Conservation (phyloP, 2,797 vertebrate genomes). For the Allobates femoralis region DNA sequence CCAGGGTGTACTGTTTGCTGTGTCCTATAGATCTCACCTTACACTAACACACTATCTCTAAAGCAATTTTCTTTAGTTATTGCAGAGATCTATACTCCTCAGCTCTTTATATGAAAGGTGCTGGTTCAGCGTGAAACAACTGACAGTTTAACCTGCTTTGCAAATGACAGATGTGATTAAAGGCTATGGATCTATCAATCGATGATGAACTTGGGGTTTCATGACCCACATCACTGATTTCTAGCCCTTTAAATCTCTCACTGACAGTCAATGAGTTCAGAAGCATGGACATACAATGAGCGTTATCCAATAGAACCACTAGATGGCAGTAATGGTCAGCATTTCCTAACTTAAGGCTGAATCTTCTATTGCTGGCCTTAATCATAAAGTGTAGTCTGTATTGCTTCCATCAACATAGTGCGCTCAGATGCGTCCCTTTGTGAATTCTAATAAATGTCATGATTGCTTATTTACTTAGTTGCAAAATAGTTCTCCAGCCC, state of each 20-base stretch:
- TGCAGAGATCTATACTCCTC: conserved; percentile 13
- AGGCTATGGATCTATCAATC: conserved; percentile 48
- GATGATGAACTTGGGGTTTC: conserved; percentile 50
- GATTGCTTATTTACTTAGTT: conserved; percentile 54
- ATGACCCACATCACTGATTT: conserved; percentile 57
- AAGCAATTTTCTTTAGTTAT: conserved; percentile 10
- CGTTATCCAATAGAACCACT: background rate
- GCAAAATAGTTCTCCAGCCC: conserved; percentile 9
- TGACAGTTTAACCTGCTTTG: conserved; percentile 40
- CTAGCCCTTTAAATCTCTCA: conserved; percentile 48
- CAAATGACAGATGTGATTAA: conserved; percentile 50
- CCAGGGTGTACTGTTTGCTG: background rate
- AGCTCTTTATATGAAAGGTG: conserved; percentile 35
- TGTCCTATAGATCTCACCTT: background rate
- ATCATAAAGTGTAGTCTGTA: conserved; percentile 35
- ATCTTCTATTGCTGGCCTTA: conserved; percentile 1
- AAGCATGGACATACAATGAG: conserved; percentile 1
- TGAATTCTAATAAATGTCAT: conserved; percentile 52
- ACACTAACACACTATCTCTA: background rate
- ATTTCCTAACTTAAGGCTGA: background rate
- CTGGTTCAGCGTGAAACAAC: conserved; percentile 47
- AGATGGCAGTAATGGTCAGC: conserved; percentile 51
- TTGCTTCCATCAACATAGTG: conserved; percentile 30
- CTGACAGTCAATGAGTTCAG: conserved; percentile 39
- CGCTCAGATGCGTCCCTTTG: conserved; percentile 46